Conservation (phyloP, 1,140 invertebrate species). For the Apis dorsata region DNA sequence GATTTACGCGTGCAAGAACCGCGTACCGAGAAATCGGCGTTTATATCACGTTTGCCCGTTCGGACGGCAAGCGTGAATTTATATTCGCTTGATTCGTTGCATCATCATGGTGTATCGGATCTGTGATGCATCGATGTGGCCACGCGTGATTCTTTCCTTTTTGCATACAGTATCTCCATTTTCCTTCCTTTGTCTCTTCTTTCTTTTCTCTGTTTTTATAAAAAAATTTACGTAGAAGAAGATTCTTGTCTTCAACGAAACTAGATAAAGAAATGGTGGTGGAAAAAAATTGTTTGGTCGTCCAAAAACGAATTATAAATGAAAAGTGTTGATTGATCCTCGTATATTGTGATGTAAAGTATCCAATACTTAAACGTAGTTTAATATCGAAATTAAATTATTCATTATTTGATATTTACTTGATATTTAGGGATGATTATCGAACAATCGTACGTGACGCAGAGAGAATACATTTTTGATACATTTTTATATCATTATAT, state of each 20-base stretch:
- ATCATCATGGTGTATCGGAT: slow-evolving; percentile 41
- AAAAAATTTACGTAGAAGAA: not conserved
- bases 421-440: slow-evolving; percentile 6
- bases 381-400: slow-evolving; percentile 46
- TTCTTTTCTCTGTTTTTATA: not conserved
- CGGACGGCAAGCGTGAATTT: slow-evolving; percentile 20
- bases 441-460: no score
- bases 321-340: not conserved
- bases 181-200: no score
- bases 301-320: not conserved
- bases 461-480: no score
- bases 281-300: not conserved
- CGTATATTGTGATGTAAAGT: not conserved
- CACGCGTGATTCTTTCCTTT: not conserved
- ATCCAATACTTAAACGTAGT: slow-evolving; percentile 33
- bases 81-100: slow-evolving; percentile 46
- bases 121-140: not conserved
- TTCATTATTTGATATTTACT: slow-evolving; percentile 38
- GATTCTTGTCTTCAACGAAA: not conserved
- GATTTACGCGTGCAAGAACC: slow-evolving; percentile 41
- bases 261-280: not conserved
- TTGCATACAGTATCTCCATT: not conserved
- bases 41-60: slow-evolving; percentile 29
- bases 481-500: no score
- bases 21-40: slow-evolving; percentile 16